Conservation (phyloP, 2,888 invertebrate species). For the Ophion costatus region DNA sequence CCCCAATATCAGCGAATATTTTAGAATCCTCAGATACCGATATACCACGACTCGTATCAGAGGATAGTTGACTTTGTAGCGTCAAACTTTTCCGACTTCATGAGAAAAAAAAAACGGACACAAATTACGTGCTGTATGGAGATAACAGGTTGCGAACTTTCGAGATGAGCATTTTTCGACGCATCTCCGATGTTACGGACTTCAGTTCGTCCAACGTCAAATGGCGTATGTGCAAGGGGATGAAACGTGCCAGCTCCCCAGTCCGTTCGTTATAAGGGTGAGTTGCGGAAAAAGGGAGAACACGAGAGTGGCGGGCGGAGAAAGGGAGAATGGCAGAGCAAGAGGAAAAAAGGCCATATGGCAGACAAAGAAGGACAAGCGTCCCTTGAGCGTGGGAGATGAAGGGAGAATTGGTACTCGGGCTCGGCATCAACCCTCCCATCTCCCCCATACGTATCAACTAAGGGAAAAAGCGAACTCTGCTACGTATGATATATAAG, state of each 20-base stretch:
- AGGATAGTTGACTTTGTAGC: no score
- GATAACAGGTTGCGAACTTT: neutral
- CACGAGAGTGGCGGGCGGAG: slow-evolving; percentile 26
- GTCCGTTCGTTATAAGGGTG: slow-evolving; percentile 52
- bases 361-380: slow-evolving; percentile 75
- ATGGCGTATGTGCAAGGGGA: slow-evolving; percentile 15
- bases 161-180: slow-evolving; percentile 11
- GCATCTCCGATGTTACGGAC: neutral
- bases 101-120: no score
- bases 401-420: slow-evolving; percentile 71
- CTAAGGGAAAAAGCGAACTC: slow-evolving; percentile 36
- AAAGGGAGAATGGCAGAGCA: slow-evolving; percentile 36
- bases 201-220: neutral
- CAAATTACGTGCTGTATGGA: neutral
- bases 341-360: slow-evolving; percentile 78
- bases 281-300: slow-evolving; percentile 40
- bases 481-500: slow-evolving; percentile 22
- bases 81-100: no score
- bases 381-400: slow-evolving; percentile 76
- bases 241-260: slow-evolving; percentile 23
- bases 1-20: no score
- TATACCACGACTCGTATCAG: no score
- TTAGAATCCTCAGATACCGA: no score
- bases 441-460: slow-evolving; percentile 35
- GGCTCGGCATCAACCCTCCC: slow-evolving; percentile 54